Evolutionary conservation across 1,140 invertebrate genomes (phyloP).

Genomic region (Pseudomyrmex pallidus): DNA sequence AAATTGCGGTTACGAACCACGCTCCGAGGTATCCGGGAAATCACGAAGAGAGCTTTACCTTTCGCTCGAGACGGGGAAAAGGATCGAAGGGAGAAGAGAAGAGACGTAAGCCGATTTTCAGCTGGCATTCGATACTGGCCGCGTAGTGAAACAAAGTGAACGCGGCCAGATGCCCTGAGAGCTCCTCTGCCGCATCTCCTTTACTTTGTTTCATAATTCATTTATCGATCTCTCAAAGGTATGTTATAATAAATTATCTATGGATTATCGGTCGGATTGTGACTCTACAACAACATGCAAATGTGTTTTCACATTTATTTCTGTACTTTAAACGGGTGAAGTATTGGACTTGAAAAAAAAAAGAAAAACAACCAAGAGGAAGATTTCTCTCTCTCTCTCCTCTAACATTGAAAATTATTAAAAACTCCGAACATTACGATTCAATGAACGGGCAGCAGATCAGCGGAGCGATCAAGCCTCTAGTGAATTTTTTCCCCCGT

Average conservation of each 20-base stretch:
- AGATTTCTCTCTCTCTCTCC: no score
- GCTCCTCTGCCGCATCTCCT: constrained; percentile 25
- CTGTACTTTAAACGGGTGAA: no score
- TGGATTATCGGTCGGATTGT: neutral
- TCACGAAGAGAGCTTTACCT: constrained; percentile 62
- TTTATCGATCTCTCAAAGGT: constrained; percentile 8
- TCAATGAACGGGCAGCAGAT: neutral
- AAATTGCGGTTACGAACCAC: constrained; percentile 67
- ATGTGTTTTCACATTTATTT: no score
- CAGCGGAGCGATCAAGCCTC: neutral
- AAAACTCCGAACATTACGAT: neutral
- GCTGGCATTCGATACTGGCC: constrained; percentile 55
- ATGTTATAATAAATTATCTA: constrained; percentile 2
- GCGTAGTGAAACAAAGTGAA: constrained; percentile 55
- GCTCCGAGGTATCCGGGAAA: constrained; percentile 63
- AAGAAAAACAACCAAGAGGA: neutral
- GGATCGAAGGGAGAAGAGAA: constrained; percentile 48
- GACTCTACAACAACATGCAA: no score
- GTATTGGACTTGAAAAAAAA: neutral
- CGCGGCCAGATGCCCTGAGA: constrained; percentile 8
- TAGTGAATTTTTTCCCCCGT: neutral
- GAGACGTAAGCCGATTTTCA: constrained; percentile 69
- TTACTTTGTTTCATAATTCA: constrained; percentile 22
- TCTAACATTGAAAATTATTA: constrained; percentile 28
- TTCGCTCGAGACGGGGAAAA: constrained; percentile 24